Evolutionary conservation across 2,113 vertebrate species (phyloP), one percentile per base, ranked within the genome.

Genomic region (Colaptes auratus): DNA sequence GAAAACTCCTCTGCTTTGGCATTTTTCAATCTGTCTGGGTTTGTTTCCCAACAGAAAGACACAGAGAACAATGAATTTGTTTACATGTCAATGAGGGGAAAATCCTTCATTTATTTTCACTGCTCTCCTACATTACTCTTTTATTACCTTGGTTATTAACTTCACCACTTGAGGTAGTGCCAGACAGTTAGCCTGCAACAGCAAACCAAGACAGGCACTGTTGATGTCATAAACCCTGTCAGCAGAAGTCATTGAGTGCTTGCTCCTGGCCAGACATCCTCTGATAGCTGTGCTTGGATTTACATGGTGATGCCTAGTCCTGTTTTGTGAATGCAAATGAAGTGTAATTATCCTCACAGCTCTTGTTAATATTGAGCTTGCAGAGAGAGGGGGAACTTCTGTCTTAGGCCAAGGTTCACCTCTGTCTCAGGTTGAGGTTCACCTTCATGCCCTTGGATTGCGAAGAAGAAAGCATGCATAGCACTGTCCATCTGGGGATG

Each of bases 11-110:
- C 79, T 89, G 58, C 72, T 94, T 92, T 93, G 91, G 60, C 89
- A 89, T 60, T 91, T 96, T 95, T 91, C 91, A 91, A 44, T 92
- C 82, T 86, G 89, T 80, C 60, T 80, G 65, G 8, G 46, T 96
- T 92, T 88, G 87, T 94, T 88, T 96, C 85, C 76, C 82, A 74
- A 80, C 74, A 95, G 58, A 92, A 89, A 89, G 42, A 15, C 39
- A 42, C 42, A 15, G 42, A 44, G 42, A 44, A 44, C 42, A 79
- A 59, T 59, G 74, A 65, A 84, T 93, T 92, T 91, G 91, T 91
- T 94, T 95, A 89, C 78, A 89, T 89, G 71, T 59, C 64, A 90
- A 58, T 58, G 84, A 82, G 42, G 52, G 46, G 27, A 30, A 30
- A 88, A 65, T 55, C 52, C 30, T 83, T 66, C 39, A 18, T 46